Percentiles rank a stretch among this genome's conserved stretches.
These are phyloP conservation scores for Protobothrops mucrosquamatus DNA, from an alignment of 2,113 vertebrate genomes.

Conservation along the genomic window DNA sequence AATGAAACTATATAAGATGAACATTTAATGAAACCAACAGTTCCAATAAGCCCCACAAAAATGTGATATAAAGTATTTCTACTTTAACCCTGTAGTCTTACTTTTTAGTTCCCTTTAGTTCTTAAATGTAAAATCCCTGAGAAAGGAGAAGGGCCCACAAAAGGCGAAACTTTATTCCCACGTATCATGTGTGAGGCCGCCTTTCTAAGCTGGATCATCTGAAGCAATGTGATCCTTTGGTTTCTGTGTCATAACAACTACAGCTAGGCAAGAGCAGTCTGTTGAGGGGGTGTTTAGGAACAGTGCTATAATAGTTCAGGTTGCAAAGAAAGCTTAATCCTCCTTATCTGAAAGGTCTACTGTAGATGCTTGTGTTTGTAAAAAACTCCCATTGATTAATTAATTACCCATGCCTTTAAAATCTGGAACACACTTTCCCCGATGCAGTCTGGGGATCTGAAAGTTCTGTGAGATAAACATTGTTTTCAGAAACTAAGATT, in stretches of 20 bases:
- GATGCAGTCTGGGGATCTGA: background rate
- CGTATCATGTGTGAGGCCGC: background rate
- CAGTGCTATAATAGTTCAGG: background rate
- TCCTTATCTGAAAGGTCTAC: background rate
- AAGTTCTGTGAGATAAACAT: background rate
- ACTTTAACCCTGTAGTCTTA: background rate
- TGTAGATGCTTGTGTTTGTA: background rate
- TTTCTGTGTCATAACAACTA: background rate
- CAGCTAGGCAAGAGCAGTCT: background rate
- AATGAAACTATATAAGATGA: background rate
- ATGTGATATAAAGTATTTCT: background rate
- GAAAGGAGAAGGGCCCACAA: background rate
- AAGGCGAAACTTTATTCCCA: background rate
- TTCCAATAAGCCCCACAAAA: background rate
- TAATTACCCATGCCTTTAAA: background rate
- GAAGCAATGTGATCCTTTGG: background rate
- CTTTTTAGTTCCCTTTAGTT: background rate
- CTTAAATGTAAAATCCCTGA: background rate
- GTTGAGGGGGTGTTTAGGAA: background rate
- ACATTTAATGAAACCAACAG: background rate
- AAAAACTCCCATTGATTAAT: background rate
- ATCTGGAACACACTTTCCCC: background rate
- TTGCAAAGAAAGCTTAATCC: background rate
- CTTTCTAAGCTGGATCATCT: background rate
- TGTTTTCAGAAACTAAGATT: background rate